These are phyloP conservation scores for Eulithis testata DNA, from an alignment of 2,888 invertebrate genomes.

Conservation along the genomic window DNA sequence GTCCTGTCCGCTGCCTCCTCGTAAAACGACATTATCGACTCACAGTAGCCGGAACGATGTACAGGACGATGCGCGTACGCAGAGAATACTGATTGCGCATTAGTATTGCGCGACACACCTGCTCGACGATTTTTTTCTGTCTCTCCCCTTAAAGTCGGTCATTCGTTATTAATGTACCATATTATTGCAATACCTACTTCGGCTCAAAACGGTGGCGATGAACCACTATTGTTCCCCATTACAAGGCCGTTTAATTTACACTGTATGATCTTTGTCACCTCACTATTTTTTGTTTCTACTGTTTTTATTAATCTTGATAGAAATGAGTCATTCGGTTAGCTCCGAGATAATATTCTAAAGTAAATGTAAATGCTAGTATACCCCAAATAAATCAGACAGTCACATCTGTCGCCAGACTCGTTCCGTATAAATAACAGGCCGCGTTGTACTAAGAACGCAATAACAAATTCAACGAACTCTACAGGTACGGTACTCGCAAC, in stretches of 20 bases:
- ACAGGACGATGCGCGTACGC: slow-evolving; percentile 81
- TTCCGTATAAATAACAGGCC: slow-evolving; percentile 76
- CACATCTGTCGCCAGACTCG: slow-evolving; percentile 71
- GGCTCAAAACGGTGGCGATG: slow-evolving; percentile 65
- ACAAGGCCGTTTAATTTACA: slow-evolving; percentile 64
- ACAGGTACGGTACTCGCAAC: slow-evolving; percentile 79
- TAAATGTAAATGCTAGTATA: slow-evolving; percentile 61
- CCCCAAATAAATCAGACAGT: slow-evolving; percentile 70
- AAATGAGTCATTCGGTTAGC: slow-evolving; percentile 54
- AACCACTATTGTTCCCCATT: slow-evolving; percentile 65
- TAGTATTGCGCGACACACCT: slow-evolving; percentile 83
- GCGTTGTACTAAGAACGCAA: slow-evolving; percentile 80
- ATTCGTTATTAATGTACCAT: slow-evolving; percentile 80
- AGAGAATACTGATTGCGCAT: slow-evolving; percentile 82
- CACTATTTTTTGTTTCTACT: slow-evolving; percentile 33
- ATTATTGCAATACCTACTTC: slow-evolving; percentile 71
- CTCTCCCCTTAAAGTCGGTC: slow-evolving; percentile 83
- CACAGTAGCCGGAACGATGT: slow-evolving; percentile 84
- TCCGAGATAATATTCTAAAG: slow-evolving; percentile 53
- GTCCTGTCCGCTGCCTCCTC: slow-evolving; percentile 82
- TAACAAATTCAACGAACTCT: slow-evolving; percentile 85
- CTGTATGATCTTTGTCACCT: slow-evolving; percentile 51
- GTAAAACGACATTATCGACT: slow-evolving; percentile 84
- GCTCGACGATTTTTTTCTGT: slow-evolving; percentile 80
- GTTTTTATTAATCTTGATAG: slow-evolving; percentile 46